phyloP scores from a whole-genome alignment of 2,113 vertebrate species.

The Daphoenositta chrysoptera region DNA sequence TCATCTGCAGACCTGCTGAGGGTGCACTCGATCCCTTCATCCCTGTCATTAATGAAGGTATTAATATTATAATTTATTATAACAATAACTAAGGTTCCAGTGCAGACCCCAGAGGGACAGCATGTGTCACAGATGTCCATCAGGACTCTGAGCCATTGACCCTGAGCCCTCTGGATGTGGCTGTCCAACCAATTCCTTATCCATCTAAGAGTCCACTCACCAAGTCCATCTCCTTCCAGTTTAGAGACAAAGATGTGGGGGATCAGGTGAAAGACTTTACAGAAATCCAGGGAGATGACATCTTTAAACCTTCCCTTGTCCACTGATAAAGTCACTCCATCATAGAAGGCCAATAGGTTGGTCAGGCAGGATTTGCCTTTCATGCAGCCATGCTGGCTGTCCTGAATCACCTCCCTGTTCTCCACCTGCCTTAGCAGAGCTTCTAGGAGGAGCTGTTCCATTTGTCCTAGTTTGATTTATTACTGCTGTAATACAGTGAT shows the following conservation, averaged over 20 bases:
- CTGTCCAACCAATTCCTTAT: neutral
- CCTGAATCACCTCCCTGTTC: neutral
- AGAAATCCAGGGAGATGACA: neutral
- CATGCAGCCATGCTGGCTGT: fast-evolving
- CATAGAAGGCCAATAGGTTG: neutral
- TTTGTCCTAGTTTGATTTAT: neutral
- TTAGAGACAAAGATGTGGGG: neutral
- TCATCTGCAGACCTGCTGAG: neutral
- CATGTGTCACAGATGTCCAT: neutral
- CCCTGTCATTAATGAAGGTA: neutral
- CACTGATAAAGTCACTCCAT: neutral
- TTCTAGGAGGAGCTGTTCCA: neutral
- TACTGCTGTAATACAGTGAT: neutral
- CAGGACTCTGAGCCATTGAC: neutral
- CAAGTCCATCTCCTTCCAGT: neutral
- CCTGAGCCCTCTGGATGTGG: neutral
- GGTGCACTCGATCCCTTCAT: neutral
- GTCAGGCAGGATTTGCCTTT: neutral
- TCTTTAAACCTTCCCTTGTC: neutral
- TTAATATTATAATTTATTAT: neutral
- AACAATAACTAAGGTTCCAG: neutral
- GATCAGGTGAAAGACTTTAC: fast-evolving
- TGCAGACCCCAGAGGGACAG: neutral
- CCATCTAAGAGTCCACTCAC: neutral
- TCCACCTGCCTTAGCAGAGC: neutral